These are phyloP conservation scores for Tenthredo distinguenda DNA, from an alignment of 2,888 invertebrate genomes.

Conservation along the genomic window DNA sequence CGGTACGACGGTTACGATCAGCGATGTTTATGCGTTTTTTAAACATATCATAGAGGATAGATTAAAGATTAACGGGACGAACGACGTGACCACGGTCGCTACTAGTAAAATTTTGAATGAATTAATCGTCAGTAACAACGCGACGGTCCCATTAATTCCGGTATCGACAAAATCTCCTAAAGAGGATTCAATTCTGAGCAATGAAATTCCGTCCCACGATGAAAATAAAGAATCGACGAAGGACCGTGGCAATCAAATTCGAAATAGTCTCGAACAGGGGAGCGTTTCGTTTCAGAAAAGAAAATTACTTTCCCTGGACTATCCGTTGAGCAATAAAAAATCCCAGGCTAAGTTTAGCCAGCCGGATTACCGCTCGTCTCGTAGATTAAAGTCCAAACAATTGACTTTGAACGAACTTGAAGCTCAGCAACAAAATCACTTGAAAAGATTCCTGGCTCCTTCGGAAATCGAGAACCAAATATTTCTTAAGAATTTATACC, in stretches of 20 bases:
- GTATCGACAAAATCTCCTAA: slow-evolving; percentile 50
- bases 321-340: slow-evolving; percentile 61
- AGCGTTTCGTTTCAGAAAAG: slow-evolving; percentile 61
- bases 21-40: slow-evolving; percentile 76
- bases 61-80: slow-evolving; percentile 65
- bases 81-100: slow-evolving; percentile 55
- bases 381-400: slow-evolving; percentile 56
- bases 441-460: slow-evolving; percentile 71
- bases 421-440: slow-evolving; percentile 71
- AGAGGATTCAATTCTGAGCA: slow-evolving; percentile 63
- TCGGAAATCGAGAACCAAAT: slow-evolving; percentile 75
- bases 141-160: neutral
- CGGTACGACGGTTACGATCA: slow-evolving; percentile 74
- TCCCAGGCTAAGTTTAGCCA: neutral
- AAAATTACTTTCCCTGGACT: slow-evolving; percentile 69
- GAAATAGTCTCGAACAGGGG: slow-evolving; percentile 68
- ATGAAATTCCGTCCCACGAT: slow-evolving; percentile 72
- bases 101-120: slow-evolving; percentile 39
- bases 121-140: neutral
- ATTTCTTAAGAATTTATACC: slow-evolving; percentile 74
- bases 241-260: slow-evolving; percentile 74
- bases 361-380: neutral
- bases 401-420: slow-evolving; percentile 68
- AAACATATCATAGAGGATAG: slow-evolving; percentile 78
- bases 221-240: slow-evolving; percentile 65